Evolutionary conservation across 2,113 vertebrate genomes (phyloP).

Genomic region (Rhynchopsitta pachyrhyncha): DNA sequence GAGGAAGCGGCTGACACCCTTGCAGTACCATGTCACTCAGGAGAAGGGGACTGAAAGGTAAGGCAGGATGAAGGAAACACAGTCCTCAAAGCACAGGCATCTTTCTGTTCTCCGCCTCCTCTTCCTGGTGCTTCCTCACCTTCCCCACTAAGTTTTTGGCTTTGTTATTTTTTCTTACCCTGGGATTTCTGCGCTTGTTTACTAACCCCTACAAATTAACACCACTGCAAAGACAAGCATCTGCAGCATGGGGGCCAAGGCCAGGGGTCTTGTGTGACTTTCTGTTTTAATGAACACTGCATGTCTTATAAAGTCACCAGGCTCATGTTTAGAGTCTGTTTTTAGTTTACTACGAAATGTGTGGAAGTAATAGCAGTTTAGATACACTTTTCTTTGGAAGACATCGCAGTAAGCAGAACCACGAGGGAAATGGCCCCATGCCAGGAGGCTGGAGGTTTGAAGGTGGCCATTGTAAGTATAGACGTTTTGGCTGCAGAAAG

Average conservation of each 20-base stretch:
- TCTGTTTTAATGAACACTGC: slow-evolving; percentile 65
- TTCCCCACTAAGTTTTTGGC: background rate
- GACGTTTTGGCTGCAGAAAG: slow-evolving; percentile 81
- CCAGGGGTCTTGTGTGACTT: slow-evolving; percentile 53
- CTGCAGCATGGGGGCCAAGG: slow-evolving; percentile 38
- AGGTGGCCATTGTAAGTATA: slow-evolving; percentile 83
- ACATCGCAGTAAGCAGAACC: slow-evolving; percentile 75
- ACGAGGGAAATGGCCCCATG: slow-evolving; percentile 68
- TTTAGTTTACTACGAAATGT: slow-evolving; percentile 80
- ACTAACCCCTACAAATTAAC: slow-evolving; percentile 67
- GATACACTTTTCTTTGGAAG: slow-evolving; percentile 75
- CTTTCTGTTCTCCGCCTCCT: background rate
- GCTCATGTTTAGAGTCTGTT: slow-evolving; percentile 75
- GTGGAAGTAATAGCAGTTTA: slow-evolving; percentile 80
- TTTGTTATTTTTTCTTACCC: background rate
- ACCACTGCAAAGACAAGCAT: slow-evolving; percentile 62
- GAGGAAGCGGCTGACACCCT: slow-evolving; percentile 88
- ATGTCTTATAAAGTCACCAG: slow-evolving; percentile 68
- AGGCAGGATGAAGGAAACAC: slow-evolving; percentile 26
- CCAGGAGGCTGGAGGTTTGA: slow-evolving; percentile 80
- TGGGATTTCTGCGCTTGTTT: slow-evolving; percentile 58
- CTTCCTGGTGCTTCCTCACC: background rate
- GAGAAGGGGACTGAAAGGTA: slow-evolving; percentile 97
- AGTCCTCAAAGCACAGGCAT: background rate
- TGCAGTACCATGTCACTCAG: slow-evolving; percentile 96